phyloP scores from a whole-genome alignment of 2,888 invertebrate genomes.

The Agapostemon virescens region DNA sequence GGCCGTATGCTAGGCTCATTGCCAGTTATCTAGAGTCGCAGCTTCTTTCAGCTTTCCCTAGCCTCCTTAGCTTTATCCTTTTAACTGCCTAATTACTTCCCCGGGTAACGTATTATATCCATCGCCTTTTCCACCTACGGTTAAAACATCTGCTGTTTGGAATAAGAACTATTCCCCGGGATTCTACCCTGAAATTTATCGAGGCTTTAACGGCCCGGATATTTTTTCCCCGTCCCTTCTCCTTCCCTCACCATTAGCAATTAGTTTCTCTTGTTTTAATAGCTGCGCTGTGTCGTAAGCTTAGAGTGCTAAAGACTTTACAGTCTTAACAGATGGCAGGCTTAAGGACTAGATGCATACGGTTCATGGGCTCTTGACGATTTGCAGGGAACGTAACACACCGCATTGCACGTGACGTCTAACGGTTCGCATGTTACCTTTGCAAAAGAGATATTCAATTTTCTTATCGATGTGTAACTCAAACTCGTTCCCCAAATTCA shows the following conservation, averaged over 20 bases:
- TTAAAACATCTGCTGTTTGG: neutral
- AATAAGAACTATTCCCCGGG: constrained; percentile 15
- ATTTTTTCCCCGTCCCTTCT: neutral
- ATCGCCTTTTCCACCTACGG: constrained; percentile 11
- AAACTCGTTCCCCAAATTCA: neutral
- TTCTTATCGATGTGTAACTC: neutral
- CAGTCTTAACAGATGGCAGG: constrained; percentile 26
- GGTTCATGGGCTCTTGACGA: constrained; percentile 15
- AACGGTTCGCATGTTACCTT: neutral
- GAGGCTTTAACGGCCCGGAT: constrained; percentile 6
- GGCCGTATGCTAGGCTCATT: neutral
- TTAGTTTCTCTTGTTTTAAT: constrained; percentile 23
- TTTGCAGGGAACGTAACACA: constrained; percentile 22
- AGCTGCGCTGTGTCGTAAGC: constrained; percentile 4
- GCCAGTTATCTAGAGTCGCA: constrained; percentile 3
- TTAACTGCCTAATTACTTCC: constrained; percentile 10
- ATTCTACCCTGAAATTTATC: constrained; percentile 14
- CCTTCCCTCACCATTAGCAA: neutral
- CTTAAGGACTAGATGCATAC: constrained; percentile 21
- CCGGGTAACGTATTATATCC: neutral
- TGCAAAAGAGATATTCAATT: neutral
- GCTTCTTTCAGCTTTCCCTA: neutral
- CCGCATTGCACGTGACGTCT: constrained; percentile 13
- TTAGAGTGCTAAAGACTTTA: constrained; percentile 24
- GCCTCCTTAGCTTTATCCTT: neutral